Evolutionary conservation across 1,140 invertebrate genomes (phyloP).

Genomic region (Berghia stephanieae): DNA sequence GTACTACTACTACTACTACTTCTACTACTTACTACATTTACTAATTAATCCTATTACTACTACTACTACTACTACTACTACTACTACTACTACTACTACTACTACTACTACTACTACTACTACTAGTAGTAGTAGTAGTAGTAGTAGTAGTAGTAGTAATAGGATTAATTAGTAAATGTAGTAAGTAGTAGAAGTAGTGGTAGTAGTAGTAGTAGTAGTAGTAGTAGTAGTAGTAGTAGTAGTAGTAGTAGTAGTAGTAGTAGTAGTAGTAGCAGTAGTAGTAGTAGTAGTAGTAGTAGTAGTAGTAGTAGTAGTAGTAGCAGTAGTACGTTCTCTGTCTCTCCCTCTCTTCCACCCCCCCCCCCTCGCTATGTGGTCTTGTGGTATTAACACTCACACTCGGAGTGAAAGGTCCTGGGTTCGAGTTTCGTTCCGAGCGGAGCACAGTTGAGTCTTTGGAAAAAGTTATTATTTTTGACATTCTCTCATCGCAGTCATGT

Average conservation of each 20-base stretch:
- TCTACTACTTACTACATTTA: background rate
- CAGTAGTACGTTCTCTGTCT: too few species aligned
- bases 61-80: too few species aligned
- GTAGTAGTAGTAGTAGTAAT: too few species aligned
- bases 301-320: constrained; percentile 32
- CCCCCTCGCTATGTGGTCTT: too few species aligned
- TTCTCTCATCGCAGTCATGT: too few species aligned
- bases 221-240: constrained; percentile 32
- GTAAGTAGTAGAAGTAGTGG: background rate
- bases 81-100: too few species aligned
- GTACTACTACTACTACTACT: constrained; percentile 29
- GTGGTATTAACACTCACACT: background rate
- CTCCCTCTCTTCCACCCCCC: too few species aligned
- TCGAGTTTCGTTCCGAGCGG: background rate
- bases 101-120: too few species aligned
- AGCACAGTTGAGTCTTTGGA: background rate
- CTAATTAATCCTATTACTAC: too few species aligned
- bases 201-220: constrained; percentile 34
- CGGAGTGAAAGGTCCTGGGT: background rate
- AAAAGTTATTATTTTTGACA: too few species aligned
- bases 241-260: constrained; percentile 32
- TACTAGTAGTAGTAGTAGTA: too few species aligned
- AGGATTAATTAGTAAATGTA: background rate
- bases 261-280: constrained; percentile 32
- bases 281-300: constrained; percentile 27